phyloP scores from a whole-genome alignment of 2,888 invertebrate species.

The Coleophora deauratella region DNA sequence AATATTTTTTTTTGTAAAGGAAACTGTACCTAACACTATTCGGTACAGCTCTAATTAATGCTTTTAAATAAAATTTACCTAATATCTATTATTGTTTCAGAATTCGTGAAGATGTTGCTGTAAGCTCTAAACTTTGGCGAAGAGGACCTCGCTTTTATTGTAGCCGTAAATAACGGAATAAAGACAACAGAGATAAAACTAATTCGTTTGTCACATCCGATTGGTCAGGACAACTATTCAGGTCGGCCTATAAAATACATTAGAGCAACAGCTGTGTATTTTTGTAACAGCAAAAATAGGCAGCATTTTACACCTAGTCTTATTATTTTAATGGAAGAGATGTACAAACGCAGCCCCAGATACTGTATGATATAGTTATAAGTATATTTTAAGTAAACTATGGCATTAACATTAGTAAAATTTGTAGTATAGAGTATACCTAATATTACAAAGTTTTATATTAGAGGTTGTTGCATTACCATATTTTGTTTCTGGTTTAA shows the following conservation, averaged over 20 bases:
- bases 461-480: no score
- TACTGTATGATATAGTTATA: background rate
- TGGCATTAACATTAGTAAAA: background rate
- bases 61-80: no score
- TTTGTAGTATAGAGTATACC: no score
- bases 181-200: constrained; percentile 16
- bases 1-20: no score
- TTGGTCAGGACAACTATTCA: background rate
- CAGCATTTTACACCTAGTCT: background rate
- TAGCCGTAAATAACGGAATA: constrained; percentile 36
- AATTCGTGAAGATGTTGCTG: constrained; percentile 75
- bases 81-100: constrained; percentile 36
- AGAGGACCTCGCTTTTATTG: constrained; percentile 42
- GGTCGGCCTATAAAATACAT: background rate
- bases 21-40: no score
- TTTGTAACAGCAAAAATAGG: background rate
- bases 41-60: no score
- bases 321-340: constrained; percentile 11
- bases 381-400: background rate
- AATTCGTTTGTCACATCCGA: background rate
- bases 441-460: no score
- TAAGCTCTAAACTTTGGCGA: constrained; percentile 50
- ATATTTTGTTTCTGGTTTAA: no score
- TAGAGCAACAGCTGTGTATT: background rate
- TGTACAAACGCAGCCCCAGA: constrained; percentile 2